Percentiles rank a stretch among this genome's conserved stretches.
phyloP scores from a whole-genome alignment of 2,113 vertebrate genomes.

The Ageneiosus marmoratus region DNA sequence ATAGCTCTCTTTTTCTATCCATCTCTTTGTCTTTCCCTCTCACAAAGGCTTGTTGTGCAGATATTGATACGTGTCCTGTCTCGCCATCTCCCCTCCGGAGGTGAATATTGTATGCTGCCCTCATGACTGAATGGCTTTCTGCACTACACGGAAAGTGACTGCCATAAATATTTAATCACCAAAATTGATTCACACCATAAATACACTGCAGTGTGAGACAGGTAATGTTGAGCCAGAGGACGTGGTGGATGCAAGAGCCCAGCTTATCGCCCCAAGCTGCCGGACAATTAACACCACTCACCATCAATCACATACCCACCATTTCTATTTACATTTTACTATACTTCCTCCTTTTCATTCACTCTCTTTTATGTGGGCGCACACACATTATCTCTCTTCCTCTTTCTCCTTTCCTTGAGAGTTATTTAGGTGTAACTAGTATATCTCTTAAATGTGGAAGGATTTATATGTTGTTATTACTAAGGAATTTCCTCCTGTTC shows the following conservation, averaged over 20 bases:
- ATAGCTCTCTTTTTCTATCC: not conserved
- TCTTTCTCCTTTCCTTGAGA: constrained; percentile 28
- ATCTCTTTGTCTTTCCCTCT: constrained; percentile 14
- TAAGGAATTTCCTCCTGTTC: constrained; percentile 61
- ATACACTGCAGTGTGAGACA: constrained; percentile 57
- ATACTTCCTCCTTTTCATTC: constrained; percentile 57
- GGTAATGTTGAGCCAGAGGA: constrained; percentile 45
- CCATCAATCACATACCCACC: constrained; percentile 64
- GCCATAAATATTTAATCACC: constrained; percentile 66
- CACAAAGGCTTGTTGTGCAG: constrained; percentile 37
- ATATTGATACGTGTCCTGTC: constrained; percentile 26
- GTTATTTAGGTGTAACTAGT: constrained; percentile 25
- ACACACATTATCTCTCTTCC: constrained; percentile 23
- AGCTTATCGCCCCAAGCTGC: constrained; percentile 62
- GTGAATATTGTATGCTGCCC: constrained; percentile 44
- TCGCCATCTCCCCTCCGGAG: constrained; percentile 25
- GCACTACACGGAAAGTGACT: constrained; percentile 54
- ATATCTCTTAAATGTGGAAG: constrained; percentile 44
- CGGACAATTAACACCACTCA: constrained; percentile 61
- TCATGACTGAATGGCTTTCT: constrained; percentile 51
- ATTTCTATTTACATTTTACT: constrained; percentile 63
- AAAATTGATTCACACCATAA: constrained; percentile 67
- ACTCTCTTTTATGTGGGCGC: constrained; percentile 55
- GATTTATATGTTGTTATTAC: constrained; percentile 57
- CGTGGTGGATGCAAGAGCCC: constrained; percentile 51